Conservation (phyloP, 1,140 invertebrate species). For the Trissolcus basalis region DNA sequence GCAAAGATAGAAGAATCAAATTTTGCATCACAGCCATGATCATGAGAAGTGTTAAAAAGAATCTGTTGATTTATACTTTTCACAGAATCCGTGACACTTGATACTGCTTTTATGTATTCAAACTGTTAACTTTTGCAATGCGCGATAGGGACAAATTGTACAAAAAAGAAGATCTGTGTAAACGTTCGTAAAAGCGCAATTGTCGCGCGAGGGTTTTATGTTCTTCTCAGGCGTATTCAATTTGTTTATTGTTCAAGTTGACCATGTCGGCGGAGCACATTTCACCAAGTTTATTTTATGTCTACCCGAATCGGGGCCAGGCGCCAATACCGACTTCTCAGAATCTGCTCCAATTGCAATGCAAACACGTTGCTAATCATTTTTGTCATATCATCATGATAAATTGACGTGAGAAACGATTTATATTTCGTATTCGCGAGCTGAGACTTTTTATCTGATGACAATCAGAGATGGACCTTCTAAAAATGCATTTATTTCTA, state of each 20-base stretch:
- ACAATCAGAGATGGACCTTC: not conserved
- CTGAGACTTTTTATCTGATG: not conserved
- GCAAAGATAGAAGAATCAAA: too few relatives aligned
- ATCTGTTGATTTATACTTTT: too few relatives aligned
- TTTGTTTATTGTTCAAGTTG: slow-evolving; percentile 43
- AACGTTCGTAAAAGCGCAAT: slow-evolving; percentile 37
- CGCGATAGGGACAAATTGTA: slow-evolving; percentile 13
- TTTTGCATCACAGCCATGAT: too few relatives aligned
- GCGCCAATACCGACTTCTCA: slow-evolving; percentile 62
- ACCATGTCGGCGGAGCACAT: slow-evolving; percentile 60
- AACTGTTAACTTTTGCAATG: slow-evolving; percentile 29
- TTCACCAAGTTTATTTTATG: slow-evolving; percentile 62
- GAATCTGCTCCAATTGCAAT: slow-evolving; percentile 67
- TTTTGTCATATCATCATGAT: slow-evolving; percentile 29
- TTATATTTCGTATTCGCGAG: too few relatives aligned
- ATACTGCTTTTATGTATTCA: slow-evolving; percentile 13
- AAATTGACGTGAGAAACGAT: slow-evolving; percentile 16
- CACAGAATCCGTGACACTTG: slow-evolving; percentile 8
- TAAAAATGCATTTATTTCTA: too few relatives aligned
- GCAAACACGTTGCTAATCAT: slow-evolving; percentile 52
- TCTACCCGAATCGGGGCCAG: slow-evolving; percentile 63
- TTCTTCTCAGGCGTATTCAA: slow-evolving; percentile 31
- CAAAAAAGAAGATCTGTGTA: slow-evolving; percentile 3
- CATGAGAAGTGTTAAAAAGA: too few relatives aligned
- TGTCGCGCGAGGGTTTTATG: slow-evolving; percentile 22